phyloP scores from a whole-genome alignment of 2,888 invertebrate genomes.

The Eupithecia insigniata region DNA sequence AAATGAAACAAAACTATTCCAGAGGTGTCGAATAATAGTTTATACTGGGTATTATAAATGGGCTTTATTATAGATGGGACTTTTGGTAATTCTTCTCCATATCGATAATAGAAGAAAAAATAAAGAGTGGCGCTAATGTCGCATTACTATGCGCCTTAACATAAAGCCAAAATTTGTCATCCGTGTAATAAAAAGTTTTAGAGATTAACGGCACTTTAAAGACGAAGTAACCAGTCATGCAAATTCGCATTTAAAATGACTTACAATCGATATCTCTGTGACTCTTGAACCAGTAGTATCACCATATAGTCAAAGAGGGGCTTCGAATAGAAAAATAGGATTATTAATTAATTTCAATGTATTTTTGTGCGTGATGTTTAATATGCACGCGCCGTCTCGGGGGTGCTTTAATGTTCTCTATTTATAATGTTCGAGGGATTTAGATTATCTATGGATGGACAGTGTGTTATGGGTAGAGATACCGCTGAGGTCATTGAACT shows the following conservation, averaged over 20 bases:
- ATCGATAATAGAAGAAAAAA: no score
- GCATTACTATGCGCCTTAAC: no score
- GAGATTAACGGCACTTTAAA: neutral
- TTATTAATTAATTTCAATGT: slow-evolving; percentile 73
- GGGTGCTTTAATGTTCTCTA: slow-evolving; percentile 44
- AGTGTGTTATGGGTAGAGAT: neutral
- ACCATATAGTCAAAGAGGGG: slow-evolving; percentile 39
- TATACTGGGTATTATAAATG: no score
- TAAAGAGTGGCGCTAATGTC: no score
- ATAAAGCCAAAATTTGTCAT: neutral
- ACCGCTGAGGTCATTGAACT: slow-evolving; percentile 15
- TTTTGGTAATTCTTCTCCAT: no score
- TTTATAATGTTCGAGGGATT: slow-evolving; percentile 42
- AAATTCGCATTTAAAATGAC: neutral
- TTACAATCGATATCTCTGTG: neutral
- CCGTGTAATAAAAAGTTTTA: neutral
- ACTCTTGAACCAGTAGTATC: slow-evolving; percentile 27
- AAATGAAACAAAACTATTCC: no score
- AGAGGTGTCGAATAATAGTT: no score
- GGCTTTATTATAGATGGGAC: no score
- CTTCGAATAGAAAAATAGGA: slow-evolving; percentile 71
- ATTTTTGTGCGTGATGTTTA: slow-evolving; percentile 75
- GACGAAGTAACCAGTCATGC: neutral
- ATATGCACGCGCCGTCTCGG: slow-evolving; percentile 64
- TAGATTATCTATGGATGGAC: slow-evolving; percentile 26